These are phyloP conservation scores for Drosophila peninsularis DNA, from an alignment of 2,888 invertebrate genomes.

Conservation along the genomic window DNA sequence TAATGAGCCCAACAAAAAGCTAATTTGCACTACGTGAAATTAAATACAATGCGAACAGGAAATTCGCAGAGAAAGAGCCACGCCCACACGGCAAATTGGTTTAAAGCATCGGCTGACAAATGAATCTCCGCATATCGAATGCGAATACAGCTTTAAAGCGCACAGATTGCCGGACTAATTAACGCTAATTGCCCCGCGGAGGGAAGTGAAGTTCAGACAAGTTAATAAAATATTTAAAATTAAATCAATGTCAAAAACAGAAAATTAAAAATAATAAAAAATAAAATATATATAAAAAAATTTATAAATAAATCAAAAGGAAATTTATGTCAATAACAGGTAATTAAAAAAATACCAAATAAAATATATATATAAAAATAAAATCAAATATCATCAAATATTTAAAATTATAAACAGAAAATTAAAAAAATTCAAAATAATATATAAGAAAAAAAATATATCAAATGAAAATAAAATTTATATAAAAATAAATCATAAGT, in stretches of 20 bases:
- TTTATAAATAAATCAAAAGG: too few relatives aligned
- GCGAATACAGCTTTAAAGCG: not conserved
- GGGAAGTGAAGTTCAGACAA: not conserved
- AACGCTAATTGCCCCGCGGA: constrained; percentile 3
- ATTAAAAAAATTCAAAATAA: too few relatives aligned
- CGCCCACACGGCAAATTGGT: not conserved
- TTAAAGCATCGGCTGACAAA: constrained; percentile 10
- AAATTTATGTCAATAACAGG: too few relatives aligned
- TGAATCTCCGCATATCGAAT: constrained; percentile 11
- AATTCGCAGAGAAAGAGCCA: not conserved
- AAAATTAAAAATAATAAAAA: not conserved
- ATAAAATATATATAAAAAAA: too few relatives aligned
- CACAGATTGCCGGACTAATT: constrained; percentile 19
- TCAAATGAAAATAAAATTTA: too few relatives aligned
- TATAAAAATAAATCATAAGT: too few relatives aligned
- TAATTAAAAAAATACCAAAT: too few relatives aligned
- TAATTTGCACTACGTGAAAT: constrained; percentile 11
- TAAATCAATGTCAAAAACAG: not conserved
- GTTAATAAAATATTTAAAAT: too few relatives aligned
- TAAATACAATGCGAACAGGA: not conserved
- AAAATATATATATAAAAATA: too few relatives aligned
- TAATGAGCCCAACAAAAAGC: constrained; percentile 48
- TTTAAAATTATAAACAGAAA: too few relatives aligned
- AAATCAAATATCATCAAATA: too few relatives aligned
- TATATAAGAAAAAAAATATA: too few relatives aligned